Base-by-base conservation (phyloP, 2,113 vertebrate species). In the Colius striatus region DNA sequence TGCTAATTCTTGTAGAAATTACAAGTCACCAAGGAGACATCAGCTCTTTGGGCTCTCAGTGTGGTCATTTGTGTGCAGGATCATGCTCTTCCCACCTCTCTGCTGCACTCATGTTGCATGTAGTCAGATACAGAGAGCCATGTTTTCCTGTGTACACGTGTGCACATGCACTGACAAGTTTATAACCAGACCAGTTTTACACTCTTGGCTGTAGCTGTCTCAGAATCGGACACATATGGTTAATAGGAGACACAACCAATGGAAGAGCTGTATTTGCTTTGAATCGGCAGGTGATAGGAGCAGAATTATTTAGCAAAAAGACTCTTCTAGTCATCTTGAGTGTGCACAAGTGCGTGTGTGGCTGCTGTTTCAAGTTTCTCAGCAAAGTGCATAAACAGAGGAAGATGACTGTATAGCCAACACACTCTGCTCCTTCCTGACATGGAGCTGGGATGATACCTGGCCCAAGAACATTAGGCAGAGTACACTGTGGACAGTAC, bases 251-350 rank as follows among this genome's bases (percentile, higher is more conserved):
- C 58, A 73, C 63, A 67, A 53, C 47, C 38, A 77, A 19, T 13
- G 51, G 75, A 88, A 77, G 34, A 68, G 9, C 43, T 34, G 11
- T 19, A 25, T 84, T 94, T 92, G 61, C 72, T 95, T 94, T 94
- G 93, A 95, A 96, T 29, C 93, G 55, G 45, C 48, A 95, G 79
- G 82, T 86, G 79, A 68, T 11, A 57, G 55, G 29, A 90, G 72
- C 63, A 86, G 63, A 91, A 83, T 9, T 57, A 83, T 80, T 67
- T 77, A 87, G 75, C 85, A 95, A 95, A 74, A 79, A 77, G 23
- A 71, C 16, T 18, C 15, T 94, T 92, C 67, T 83, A 32, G 51
- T 73, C 62, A n/a, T 68, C 54, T 4, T 32, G 3, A 18, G 20
- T n/a, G 12, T 29, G 41, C 38, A 41, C 12, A 12, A 41, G 38